Conservation (phyloP, 1,140 invertebrate genomes). For the Drosophila paulistorum region DNA sequence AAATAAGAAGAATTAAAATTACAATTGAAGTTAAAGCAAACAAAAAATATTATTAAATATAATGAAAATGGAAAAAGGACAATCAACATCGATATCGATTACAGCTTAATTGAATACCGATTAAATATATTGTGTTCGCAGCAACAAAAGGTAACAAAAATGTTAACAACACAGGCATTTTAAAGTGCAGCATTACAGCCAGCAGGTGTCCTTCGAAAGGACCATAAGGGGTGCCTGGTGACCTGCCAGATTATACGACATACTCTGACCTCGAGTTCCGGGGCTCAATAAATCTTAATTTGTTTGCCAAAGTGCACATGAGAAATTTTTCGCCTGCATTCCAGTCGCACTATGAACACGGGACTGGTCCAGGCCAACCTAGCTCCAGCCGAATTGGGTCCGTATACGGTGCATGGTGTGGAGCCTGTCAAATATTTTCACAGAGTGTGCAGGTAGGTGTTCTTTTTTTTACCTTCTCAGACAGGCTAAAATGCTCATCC, state of each 20-base stretch:
- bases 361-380: background rate
- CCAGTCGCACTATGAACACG: conserved; percentile 6
- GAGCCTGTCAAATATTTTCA: conserved; percentile 62
- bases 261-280: conserved; percentile 21
- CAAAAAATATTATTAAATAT: background rate
- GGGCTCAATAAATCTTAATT: conserved; percentile 76
- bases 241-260: conserved; percentile 47
- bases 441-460: background rate
- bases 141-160: conserved; percentile 7
- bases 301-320: conserved; percentile 77
- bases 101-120: conserved; percentile 69
- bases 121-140: conserved; percentile 42
- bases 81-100: conserved; percentile 47
- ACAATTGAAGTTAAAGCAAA: conserved; percentile 1
- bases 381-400: background rate
- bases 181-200: conserved; percentile 12
- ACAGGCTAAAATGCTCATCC: conserved; percentile 26
- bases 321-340: conserved; percentile 62
- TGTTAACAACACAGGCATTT: conserved; percentile 52
- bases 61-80: background rate
- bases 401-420: background rate
- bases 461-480: conserved; percentile 24
- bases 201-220: background rate
- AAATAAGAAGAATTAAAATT: conserved; percentile 21
- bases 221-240: background rate